Evolutionary conservation across 2,113 vertebrate genomes (phyloP), one percentile per base, ranked within the genome.

Genomic region (Lamprologus sp.): DNA sequence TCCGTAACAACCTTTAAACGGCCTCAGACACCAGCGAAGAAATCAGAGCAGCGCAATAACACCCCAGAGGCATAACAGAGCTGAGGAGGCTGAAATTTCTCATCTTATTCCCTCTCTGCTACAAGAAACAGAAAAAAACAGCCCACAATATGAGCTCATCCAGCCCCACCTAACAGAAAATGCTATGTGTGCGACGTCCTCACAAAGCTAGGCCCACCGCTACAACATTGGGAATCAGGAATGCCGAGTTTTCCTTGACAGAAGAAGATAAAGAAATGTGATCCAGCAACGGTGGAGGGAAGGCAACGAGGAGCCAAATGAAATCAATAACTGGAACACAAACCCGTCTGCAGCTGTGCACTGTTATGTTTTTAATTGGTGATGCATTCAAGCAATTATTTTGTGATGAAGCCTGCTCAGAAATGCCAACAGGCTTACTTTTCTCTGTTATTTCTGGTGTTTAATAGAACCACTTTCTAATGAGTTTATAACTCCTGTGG

Each of bases 91-190:
- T 83, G 87, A 33, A 58, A 60, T 56, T 84, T 82, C 54, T 87
- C 88, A 84, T 87, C 86, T 83, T 55, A 84, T 81, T 91, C 58
- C n/a, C 63, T n/a, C 56, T 51, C 54, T 79, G 75, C 15, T 26
- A 56, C 33, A 90, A 84, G 47, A 82, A 92, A 89, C 58, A 82
- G 14, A 45, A 37, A 79, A 79, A 87, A 82, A 82, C 80, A 70
- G 73, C 60, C 82, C 33, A 37, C 56, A 79, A 83, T 5, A 88
- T 96, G 95, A 96, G 90, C 83, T 96, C 93, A 95, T 94, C 40
- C 82, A 84, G 37, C 94, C 85, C 89, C 91, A 88, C 92, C 93
- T 92, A 83, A 81, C 83, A 88, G 88, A 49, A 77, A 82, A 82
- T 19, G 35, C 13, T 56, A 51, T 53, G 79, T n/a, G 51, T 81